Conservation (phyloP, 1,140 invertebrate species). For the Prorops nasuta region DNA sequence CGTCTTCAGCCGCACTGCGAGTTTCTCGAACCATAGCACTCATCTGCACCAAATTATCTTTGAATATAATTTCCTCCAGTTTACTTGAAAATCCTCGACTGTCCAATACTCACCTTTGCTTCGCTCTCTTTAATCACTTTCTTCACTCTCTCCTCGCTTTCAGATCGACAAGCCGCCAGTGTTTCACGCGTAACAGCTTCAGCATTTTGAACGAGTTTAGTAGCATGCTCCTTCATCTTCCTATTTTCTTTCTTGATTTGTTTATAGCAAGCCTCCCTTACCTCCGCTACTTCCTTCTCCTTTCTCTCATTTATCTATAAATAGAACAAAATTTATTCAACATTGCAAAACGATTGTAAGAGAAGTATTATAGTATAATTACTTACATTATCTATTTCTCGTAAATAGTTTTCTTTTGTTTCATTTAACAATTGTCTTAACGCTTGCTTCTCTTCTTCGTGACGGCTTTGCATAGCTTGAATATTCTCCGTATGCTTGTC, state of each 20-base stretch:
- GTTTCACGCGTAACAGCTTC: conserved; percentile 43
- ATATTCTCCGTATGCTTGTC: conserved; percentile 35
- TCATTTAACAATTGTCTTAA: conserved; percentile 32
- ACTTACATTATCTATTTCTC: conserved; percentile 37
- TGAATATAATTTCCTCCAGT: too few relatives aligned
- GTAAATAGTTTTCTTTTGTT: conserved; percentile 25
- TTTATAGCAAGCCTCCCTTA: conserved; percentile 29
- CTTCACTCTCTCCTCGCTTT: conserved; percentile 43
- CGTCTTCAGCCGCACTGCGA: conserved; percentile 32
- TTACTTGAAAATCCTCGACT: conserved; percentile 16
- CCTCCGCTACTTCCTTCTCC: conserved; percentile 38
- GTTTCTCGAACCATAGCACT: conserved; percentile 38
- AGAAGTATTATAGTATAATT: conserved; percentile 2
- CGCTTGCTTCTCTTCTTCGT: conserved; percentile 29
- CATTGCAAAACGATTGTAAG: neutral
- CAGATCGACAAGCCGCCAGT: conserved; percentile 40
- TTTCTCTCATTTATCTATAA: neutral
- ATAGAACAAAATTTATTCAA: neutral
- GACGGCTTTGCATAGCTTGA: conserved; percentile 24
- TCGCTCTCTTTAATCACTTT: conserved; percentile 41
- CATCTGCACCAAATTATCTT: too few relatives aligned
- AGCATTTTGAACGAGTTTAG: conserved; percentile 42
- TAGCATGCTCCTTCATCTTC: conserved; percentile 34
- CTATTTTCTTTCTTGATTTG: conserved; percentile 39
- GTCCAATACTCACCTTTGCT: conserved; percentile 34